Evolutionary conservation across 2,888 invertebrate genomes (phyloP).

Genomic region (Agrotis segetum): DNA sequence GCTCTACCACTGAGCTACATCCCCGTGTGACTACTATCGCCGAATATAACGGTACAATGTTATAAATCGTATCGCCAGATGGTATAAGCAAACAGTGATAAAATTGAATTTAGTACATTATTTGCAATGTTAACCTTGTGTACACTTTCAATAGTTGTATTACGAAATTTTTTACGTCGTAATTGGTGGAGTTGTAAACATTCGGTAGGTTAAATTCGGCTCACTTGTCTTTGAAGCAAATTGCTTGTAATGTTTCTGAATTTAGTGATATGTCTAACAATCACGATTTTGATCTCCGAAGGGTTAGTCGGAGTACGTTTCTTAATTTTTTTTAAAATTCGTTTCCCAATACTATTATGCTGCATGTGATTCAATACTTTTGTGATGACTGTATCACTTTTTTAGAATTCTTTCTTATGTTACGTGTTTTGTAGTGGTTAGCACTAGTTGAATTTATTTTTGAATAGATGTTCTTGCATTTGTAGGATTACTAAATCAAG

Average conservation of each 20-base stretch:
- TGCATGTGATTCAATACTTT: no score
- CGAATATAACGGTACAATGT: slow-evolving; percentile 35
- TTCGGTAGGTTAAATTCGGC: not conserved
- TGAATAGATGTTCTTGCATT: no score
- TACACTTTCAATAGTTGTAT: not conserved
- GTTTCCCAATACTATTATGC: no score
- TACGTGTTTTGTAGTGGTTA: no score
- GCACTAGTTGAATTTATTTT: no score
- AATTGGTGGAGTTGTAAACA: not conserved
- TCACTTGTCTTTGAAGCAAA: not conserved
- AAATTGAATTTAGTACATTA: not conserved
- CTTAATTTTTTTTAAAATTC: no score
- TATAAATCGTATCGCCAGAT: not conserved
- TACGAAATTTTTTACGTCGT: not conserved
- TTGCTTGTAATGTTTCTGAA: not conserved
- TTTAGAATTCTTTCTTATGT: no score
- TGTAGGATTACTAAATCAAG: no score
- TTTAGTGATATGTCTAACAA: not conserved
- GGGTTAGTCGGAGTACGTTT: no score
- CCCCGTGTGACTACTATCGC: slow-evolving; percentile 82
- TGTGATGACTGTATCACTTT: no score
- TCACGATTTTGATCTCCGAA: no score
- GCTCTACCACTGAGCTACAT: slow-evolving; percentile 99
- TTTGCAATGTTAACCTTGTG: slow-evolving; percentile 4
- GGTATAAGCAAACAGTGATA: not conserved